Base-by-base conservation (phyloP, 1,140 invertebrate species). In the Tetragonula clypearis region DNA sequence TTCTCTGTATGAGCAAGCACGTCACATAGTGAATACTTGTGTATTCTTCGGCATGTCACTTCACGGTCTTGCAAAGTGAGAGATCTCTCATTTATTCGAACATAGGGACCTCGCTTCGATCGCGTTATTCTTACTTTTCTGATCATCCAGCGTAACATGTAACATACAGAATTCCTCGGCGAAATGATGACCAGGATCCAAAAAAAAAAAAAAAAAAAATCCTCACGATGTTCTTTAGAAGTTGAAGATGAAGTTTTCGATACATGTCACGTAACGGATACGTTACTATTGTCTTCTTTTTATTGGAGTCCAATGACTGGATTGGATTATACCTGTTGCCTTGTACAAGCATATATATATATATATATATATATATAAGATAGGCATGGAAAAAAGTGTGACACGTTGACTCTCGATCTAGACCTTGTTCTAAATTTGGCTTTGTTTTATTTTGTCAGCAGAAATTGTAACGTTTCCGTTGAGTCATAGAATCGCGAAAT, bases 341-440 rank as follows among this genome's bases (percentile, higher is more conserved):
- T 82, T 71, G 65, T 66, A 35, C 26, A 8, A 66, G 53, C 15
- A 26, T 26, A 26, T 15, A 11, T 65, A n/a, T 26, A n/a, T 26
- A n/a, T n/a, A n/a, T n/a, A 26, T 26, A 26, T 15, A 11, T 65
- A n/a, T 26, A 49, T 49, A 49, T 49, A 49, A 15, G 30, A 41
- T 21, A 41, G 12, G 35, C 68, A 23, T 71, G 41, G 11, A 68
- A 19, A 68, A 62, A 21, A 75, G 72, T 49, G 21, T 60, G 81
- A 55, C 55, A 69, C 75, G 76, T 49, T 66, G 74, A 55, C 49
- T 53, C 73, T 87, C 87, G 87, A 88, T 76, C 87, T 87, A 88
- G 87, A 88, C 86, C 87, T 86, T 75, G 66, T 53, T 82, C 30
- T 41, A 82, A 82, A 53, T 35, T 74, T 53, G 30, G 58, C 69